Evolutionary conservation across 2,797 vertebrate genomes (phyloP).

Genomic region (Cichlasoma orientale): DNA sequence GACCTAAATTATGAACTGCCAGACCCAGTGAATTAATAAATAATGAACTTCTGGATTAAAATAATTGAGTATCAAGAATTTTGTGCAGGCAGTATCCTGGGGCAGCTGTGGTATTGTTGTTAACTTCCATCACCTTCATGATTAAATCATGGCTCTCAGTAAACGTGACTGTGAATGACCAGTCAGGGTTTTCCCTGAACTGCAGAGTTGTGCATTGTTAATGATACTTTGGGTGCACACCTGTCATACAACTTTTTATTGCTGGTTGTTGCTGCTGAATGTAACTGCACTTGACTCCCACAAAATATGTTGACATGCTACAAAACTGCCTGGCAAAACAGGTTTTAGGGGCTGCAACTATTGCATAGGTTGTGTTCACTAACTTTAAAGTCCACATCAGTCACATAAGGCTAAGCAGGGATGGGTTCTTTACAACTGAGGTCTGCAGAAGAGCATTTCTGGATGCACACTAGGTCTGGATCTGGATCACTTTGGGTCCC

Average conservation of each 20-base stretch:
- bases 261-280: neutral
- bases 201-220: neutral
- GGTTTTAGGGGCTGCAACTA: neutral
- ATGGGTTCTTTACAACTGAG: neutral
- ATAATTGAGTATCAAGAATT: slow-evolving; percentile 61
- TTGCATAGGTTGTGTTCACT: neutral
- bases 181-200: neutral
- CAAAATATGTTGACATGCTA: neutral
- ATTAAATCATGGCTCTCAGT: slow-evolving; percentile 35
- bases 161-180: slow-evolving; percentile 11
- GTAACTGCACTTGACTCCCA: neutral
- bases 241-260: neutral
- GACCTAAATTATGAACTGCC: slow-evolving; percentile 74
- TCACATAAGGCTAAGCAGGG: neutral
- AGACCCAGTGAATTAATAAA: slow-evolving; percentile 70
- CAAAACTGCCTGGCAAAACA: neutral
- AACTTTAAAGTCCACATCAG: neutral
- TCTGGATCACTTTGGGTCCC: no score
- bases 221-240: neutral
- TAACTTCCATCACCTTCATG: slow-evolving; percentile 37
- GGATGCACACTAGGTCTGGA: neutral
- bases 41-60: slow-evolving; percentile 64
- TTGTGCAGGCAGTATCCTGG: slow-evolving; percentile 32
- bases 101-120: slow-evolving; percentile 44
- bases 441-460: neutral